Evolutionary conservation across 2,113 vertebrate genomes (phyloP).

Genomic region (Microtus richardsoni): DNA sequence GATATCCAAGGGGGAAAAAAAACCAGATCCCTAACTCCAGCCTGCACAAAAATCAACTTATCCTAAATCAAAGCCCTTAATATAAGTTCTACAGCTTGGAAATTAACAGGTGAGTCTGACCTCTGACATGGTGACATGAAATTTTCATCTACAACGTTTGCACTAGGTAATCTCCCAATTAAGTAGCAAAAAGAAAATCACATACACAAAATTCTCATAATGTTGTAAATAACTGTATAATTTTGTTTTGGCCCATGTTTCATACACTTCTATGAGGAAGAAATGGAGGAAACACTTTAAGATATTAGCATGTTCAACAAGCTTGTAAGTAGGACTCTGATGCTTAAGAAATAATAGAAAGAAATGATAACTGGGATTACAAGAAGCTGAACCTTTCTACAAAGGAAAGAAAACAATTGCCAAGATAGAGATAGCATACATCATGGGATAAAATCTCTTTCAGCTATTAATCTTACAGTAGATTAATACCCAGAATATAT

Average conservation of each 20-base stretch:
- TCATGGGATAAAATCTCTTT: neutral
- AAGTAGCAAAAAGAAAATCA: neutral
- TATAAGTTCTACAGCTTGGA: neutral
- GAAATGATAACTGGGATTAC: neutral
- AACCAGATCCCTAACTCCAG: neutral
- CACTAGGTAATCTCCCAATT: neutral
- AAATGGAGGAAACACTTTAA: neutral
- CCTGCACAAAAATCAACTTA: neutral
- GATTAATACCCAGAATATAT: neutral
- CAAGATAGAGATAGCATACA: neutral
- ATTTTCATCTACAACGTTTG: neutral
- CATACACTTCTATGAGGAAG: neutral
- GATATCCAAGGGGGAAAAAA: neutral
- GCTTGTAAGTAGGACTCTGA: neutral
- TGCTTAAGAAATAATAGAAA: neutral
- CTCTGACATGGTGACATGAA: neutral
- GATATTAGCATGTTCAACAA: neutral
- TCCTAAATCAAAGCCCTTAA: neutral
- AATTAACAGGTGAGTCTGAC: neutral
- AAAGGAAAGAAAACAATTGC: neutral
- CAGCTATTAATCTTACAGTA: neutral
- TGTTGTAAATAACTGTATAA: neutral
- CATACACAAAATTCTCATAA: neutral
- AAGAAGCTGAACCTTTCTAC: neutral
- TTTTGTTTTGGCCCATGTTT: neutral